Evolutionary conservation across 2,113 vertebrate genomes (phyloP).

Genomic region (Amphiprion ocellaris): DNA sequence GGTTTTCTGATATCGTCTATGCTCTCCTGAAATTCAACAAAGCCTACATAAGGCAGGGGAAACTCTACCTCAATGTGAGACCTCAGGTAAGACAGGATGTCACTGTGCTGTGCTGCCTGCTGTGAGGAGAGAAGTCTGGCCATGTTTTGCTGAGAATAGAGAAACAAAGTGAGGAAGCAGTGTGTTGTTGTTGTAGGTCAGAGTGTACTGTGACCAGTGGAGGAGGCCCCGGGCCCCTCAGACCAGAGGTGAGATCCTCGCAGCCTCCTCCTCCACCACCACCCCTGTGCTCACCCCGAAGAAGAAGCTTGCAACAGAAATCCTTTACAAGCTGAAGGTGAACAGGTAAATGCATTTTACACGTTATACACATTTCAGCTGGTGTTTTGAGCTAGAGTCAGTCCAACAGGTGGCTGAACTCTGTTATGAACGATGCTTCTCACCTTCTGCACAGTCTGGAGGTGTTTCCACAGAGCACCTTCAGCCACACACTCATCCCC

Average conservation of each 20-base stretch:
- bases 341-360: conserved; percentile 68
- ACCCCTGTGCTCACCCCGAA: conserved; percentile 64
- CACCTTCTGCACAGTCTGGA: no score
- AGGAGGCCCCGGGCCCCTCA: conserved; percentile 34
- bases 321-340: conserved; percentile 65
- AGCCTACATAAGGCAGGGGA: conserved; percentile 48
- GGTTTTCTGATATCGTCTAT: conserved; percentile 81
- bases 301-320: conserved; percentile 66
- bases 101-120: neutral
- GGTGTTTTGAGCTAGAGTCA: no score
- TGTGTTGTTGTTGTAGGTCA: conserved; percentile 46
- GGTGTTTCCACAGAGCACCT: no score
- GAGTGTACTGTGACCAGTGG: conserved; percentile 78
- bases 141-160: neutral
- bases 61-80: conserved; percentile 61
- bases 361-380: no score
- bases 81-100: conserved; percentile 60
- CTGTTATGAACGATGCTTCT: no score
- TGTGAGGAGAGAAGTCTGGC: neutral
- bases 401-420: no score
- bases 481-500: no score
- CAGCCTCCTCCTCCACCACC: conserved; percentile 4
- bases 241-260: neutral
- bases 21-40: conserved; percentile 77
- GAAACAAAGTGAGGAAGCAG: neutral